These are phyloP conservation scores for Apocrypta bakeri DNA, from an alignment of 1,140 invertebrate species.

Conservation along the genomic window DNA sequence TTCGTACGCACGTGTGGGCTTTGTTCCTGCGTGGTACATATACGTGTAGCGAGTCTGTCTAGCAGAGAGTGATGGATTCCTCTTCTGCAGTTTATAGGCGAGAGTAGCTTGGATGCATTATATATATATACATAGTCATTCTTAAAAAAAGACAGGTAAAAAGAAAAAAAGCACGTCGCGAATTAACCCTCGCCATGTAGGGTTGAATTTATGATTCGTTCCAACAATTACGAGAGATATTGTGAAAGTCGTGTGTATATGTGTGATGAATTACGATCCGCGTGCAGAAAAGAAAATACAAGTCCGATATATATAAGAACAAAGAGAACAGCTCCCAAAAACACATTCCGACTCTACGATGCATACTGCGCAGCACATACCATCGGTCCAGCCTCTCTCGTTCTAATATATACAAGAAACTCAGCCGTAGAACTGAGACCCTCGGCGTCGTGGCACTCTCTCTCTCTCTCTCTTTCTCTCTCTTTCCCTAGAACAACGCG, in stretches of 20 bases:
- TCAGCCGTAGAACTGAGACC: slow-evolving; percentile 3
- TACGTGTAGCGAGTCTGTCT: neutral
- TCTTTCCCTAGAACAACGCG: slow-evolving; percentile 46
- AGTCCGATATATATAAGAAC: neutral
- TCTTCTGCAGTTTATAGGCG: slow-evolving; percentile 26
- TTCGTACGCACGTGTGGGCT: neutral
- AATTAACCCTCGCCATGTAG: neutral
- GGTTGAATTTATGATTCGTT: slow-evolving; percentile 9
- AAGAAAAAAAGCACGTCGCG: neutral
- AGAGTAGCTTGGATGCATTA: neutral
- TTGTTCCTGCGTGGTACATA: neutral
- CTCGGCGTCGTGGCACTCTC: slow-evolving; percentile 18
- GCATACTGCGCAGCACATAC: slow-evolving; percentile 8
- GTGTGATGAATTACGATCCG: slow-evolving; percentile 21
- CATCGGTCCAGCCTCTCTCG: slow-evolving; percentile 7
- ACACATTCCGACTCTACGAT: neutral
- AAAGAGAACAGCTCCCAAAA: slow-evolving; percentile 7
- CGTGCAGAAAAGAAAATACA: neutral
- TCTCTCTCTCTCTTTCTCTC: neutral
- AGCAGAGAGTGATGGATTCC: neutral
- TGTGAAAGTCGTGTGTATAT: neutral
- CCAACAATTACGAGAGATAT: neutral
- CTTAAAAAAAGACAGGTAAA: neutral
- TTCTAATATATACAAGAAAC: slow-evolving; percentile 24
- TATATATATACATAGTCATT: neutral